Percentiles rank a stretch among this genome's conserved stretches.
Evolutionary conservation across 2,113 vertebrate genomes (phyloP).

Genomic region (Nycticorax nycticorax): DNA sequence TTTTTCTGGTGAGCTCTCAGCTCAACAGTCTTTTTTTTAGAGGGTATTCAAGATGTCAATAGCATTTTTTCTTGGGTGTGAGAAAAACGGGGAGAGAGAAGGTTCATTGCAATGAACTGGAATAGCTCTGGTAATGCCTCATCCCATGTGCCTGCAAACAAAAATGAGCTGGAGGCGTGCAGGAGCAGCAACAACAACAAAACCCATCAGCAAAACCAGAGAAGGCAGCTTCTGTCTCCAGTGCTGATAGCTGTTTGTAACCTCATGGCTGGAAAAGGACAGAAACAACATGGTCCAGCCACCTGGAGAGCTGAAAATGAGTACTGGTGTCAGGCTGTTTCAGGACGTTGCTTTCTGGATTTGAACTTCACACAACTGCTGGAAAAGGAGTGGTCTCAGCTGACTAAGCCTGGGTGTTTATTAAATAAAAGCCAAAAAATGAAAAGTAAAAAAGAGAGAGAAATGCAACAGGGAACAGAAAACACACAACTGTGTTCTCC

Average conservation of each 20-base stretch:
- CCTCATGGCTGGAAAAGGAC: background rate
- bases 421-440: background rate
- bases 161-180: background rate
- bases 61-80: background rate
- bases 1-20: background rate
- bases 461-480: background rate
- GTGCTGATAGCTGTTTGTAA: background rate
- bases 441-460: background rate
- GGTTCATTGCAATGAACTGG: background rate
- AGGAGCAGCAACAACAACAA: background rate
- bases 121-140: background rate
- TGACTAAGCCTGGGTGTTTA: background rate
- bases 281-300: background rate
- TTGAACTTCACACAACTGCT: background rate
- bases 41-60: background rate
- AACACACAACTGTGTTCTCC: background rate
- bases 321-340: background rate
- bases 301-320: background rate
- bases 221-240: background rate
- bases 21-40: background rate
- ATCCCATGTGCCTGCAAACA: background rate
- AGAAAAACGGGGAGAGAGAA: background rate
- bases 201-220: background rate
- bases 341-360: background rate
- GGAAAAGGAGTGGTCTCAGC: background rate